phyloP scores from a whole-genome alignment of 2,113 vertebrate species.

The Oryzias celebensis region DNA sequence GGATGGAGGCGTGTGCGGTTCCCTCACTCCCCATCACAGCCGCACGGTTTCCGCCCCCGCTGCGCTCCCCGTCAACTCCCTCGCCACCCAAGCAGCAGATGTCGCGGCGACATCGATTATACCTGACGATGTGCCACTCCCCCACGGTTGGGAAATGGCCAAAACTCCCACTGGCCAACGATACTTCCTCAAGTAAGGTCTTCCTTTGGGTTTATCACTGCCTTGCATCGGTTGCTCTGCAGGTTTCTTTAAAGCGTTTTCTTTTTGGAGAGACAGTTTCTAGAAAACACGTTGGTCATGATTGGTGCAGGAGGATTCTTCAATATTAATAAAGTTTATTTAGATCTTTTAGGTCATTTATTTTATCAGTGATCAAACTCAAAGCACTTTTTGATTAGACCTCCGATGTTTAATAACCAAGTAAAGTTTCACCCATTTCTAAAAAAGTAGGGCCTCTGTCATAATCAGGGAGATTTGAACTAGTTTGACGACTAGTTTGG shows the following conservation, averaged over 20 bases:
- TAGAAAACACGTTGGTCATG: neutral
- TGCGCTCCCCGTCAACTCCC: slow-evolving; percentile 78
- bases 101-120: slow-evolving; percentile 80
- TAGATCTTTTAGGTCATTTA: too few species aligned
- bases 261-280: neutral
- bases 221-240: slow-evolving; percentile 23
- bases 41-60: slow-evolving; percentile 95
- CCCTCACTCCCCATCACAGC: slow-evolving; percentile 88
- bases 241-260: slow-evolving; percentile 7
- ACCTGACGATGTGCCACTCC: slow-evolving; percentile 90
- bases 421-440: too few species aligned
- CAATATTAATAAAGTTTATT: too few species aligned
- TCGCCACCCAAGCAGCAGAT: slow-evolving; percentile 82
- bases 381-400: too few species aligned
- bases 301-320: too few species aligned
- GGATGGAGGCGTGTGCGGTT: slow-evolving; percentile 86
- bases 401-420: too few species aligned
- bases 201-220: slow-evolving; percentile 1
- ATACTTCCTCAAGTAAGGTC: slow-evolving; percentile 94
- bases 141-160: slow-evolving; percentile 96
- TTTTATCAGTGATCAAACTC: too few species aligned
- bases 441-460: too few species aligned
- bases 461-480: too few species aligned
- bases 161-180: slow-evolving; percentile 93
- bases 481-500: neutral